Evolutionary conservation across 2,797 vertebrate genomes (phyloP), one percentile per base, ranked within the genome.

Genomic region (Chiloscyllium punctatum): DNA sequence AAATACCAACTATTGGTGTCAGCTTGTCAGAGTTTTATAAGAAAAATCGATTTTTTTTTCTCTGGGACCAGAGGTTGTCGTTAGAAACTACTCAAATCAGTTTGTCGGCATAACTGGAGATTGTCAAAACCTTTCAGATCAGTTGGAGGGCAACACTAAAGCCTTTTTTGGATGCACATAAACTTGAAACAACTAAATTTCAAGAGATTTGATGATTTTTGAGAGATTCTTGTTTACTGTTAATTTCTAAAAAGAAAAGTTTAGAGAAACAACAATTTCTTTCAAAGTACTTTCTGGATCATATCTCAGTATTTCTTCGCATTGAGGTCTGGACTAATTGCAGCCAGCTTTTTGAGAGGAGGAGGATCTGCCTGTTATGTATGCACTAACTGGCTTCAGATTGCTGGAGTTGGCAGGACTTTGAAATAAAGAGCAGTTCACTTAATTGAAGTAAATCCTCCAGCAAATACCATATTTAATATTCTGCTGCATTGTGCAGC

Each of bases 91-190:
- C 37, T 69, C 37, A 37, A 66, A 42, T 92, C 66, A 42, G 66
- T 27, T 92, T n/a, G 66, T 27, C 8, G 0, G 82, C 21, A 25
- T 6, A 84, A 84, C 42, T 68, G 90, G 21, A 92, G 62, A 23
- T 23, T 69, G 90, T 69, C 90, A 92, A n/a, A 92, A 69, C 66
- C 68, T 69, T 25, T 92, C 68, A 37, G 62, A 92, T 92, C 66
- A 69, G 66, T 92, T 92, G 21, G 62, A 42, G 82, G 82, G 21
- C 82, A 92, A 8, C n/a, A 4, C 8, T 92, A 11, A 92, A n/a
- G 33, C 18, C 18, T 21, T 69, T 69, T 8, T 66, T 62, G 30
- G 37, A 37, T 4, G 1, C 7, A 42, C 23, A 21, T 25, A 8
- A 92, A 69, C 90, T 18, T 66, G 13, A 90, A 9, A 3, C 2